Evolutionary conservation across 2,113 vertebrate species (phyloP).

Genomic region (Lophius piscatorius): DNA sequence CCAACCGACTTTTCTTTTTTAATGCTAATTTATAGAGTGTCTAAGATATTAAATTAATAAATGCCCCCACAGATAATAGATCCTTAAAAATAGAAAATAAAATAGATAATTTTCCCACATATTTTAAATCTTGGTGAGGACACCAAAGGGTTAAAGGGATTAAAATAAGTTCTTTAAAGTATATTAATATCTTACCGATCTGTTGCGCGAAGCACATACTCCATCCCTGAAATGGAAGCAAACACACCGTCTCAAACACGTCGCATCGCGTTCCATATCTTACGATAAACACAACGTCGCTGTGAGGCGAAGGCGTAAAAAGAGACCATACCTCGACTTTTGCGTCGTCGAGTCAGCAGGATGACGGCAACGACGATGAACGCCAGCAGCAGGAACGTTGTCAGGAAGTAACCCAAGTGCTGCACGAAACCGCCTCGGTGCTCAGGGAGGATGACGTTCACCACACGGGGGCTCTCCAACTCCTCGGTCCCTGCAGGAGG

Average conservation of each 20-base stretch:
- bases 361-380: slow-evolving; percentile 83
- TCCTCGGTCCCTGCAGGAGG: slow-evolving; percentile 77
- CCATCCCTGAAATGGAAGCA: slow-evolving; percentile 61
- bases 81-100: too few species aligned
- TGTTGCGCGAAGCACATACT: slow-evolving; percentile 65
- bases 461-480: slow-evolving; percentile 81
- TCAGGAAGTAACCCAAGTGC: slow-evolving; percentile 92
- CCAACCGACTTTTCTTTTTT: too few species aligned
- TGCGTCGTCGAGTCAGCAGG: slow-evolving; percentile 83
- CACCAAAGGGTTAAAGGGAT: too few species aligned
- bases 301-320: neutral
- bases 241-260: slow-evolving; percentile 5
- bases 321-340: slow-evolving; percentile 82
- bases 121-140: too few species aligned
- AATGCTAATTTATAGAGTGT: too few species aligned
- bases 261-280: neutral
- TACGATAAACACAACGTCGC: neutral
- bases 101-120: too few species aligned
- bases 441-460: slow-evolving; percentile 93
- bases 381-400: slow-evolving; percentile 86
- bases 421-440: slow-evolving; percentile 87
- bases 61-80: too few species aligned
- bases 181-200: slow-evolving; percentile 62
- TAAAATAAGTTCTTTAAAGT: too few species aligned
- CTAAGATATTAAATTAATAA: too few species aligned